Evolutionary conservation across 64 coral and sea anemone species (phyloP).

Genomic region (Dendrophyllia cribrosa): DNA sequence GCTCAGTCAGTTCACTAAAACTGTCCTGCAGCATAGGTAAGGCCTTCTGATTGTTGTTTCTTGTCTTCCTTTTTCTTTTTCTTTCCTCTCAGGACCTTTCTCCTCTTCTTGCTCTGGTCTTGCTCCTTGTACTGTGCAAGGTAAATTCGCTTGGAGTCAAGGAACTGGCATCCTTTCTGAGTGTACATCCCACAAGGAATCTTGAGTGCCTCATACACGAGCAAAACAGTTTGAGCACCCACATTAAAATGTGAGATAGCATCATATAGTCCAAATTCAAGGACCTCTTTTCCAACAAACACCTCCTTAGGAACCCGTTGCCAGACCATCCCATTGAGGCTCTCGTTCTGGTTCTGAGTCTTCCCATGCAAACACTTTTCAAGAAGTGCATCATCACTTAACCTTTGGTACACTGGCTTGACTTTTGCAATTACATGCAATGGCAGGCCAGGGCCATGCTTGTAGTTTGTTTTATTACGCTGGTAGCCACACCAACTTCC

Average conservation of each 20-base stretch:
- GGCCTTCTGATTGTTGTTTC: not conserved
- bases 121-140: not conserved
- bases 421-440: not conserved
- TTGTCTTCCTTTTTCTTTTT: slow-evolving; percentile 19
- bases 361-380: slow-evolving; percentile 22
- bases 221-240: slow-evolving; percentile 13
- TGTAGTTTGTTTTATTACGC: not conserved
- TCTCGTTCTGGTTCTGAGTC: slow-evolving; percentile 12
- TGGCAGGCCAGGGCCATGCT: slow-evolving; percentile 9
- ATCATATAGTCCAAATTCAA: slow-evolving; percentile 43
- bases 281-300: slow-evolving; percentile 6
- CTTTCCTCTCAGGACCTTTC: slow-evolving; percentile 4
- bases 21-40: not conserved
- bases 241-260: slow-evolving; percentile 29
- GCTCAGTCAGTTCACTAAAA: not conserved
- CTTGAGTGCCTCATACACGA: not conserved
- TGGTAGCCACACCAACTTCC: slow-evolving; percentile 1
- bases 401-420: not conserved
- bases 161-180: not conserved
- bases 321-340: slow-evolving; percentile 19
- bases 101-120: not conserved
- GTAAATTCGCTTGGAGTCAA: not conserved
- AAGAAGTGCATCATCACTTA: not conserved
- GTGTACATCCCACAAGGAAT: not conserved
- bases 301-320: slow-evolving; percentile 4